phyloP scores from a whole-genome alignment of 2,888 invertebrate species.

The Nomada ruficornis region DNA sequence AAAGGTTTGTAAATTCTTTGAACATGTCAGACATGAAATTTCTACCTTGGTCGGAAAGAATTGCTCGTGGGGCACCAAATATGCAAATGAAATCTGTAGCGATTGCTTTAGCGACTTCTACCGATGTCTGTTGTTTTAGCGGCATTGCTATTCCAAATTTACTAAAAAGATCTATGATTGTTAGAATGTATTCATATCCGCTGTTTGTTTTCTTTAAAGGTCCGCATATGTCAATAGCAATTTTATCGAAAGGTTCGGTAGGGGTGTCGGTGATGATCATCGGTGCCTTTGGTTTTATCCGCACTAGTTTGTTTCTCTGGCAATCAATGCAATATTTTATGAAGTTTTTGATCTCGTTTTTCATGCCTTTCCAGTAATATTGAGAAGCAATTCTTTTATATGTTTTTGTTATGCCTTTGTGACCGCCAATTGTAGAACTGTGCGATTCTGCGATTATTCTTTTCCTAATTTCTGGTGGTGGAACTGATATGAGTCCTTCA shows the following conservation, averaged over 20 bases:
- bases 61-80: conserved; percentile 33
- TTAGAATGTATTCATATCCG: conserved; percentile 1
- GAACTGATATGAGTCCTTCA: no score
- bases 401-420: conserved; percentile 47
- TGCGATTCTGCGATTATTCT: neutral
- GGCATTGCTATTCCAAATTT: conserved; percentile 35
- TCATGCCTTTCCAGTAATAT: conserved; percentile 20
- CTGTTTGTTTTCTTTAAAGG: conserved; percentile 26
- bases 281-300: conserved; percentile 39
- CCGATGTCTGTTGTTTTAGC: neutral
- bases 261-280: conserved; percentile 44
- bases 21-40: conserved; percentile 9
- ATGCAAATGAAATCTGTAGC: conserved; percentile 13
- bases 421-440: conserved; percentile 36
- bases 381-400: conserved; percentile 12
- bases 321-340: conserved; percentile 34
- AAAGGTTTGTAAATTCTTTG: neutral
- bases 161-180: neutral
- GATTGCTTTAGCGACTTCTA: conserved; percentile 14
- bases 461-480: no score
- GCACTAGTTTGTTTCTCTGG: conserved; percentile 39
- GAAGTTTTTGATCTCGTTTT: conserved; percentile 29
- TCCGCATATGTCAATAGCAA: conserved; percentile 50
- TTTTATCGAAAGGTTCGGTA: conserved; percentile 22
- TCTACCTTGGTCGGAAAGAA: conserved; percentile 26